Evolutionary conservation across 2,113 vertebrate genomes (phyloP), one percentile per base, ranked within the genome.

Genomic region (Marcusenius ussheri): DNA sequence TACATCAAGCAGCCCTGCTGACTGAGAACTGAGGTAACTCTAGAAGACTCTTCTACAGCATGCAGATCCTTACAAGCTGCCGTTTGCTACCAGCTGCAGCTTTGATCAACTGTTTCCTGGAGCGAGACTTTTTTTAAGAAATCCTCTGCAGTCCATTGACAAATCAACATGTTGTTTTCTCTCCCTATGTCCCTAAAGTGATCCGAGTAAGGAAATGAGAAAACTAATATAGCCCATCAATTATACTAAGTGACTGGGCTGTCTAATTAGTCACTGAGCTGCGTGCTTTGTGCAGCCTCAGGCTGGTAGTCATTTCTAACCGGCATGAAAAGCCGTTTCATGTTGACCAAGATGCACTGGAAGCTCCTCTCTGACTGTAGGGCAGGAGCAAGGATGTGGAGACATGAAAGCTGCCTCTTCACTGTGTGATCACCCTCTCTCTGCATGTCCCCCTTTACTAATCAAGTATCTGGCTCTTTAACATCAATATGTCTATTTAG

Each of bases 41-140:
- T 53, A 53, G 13, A 51, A 53, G 85, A 39, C 50, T 47, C 13
- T 42, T 42, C 39, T 42, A 42, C 39, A 42, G 39, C 39, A 42
- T 42, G 39, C 39, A 42, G 84, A 86, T 50, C 46, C 84, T 27
- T 27, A 49, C 85, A 13, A 27, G 50, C 31, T 87, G 85, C 85
- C 15, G 3, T 88, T 58, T 39, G 15, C 86, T 21, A 58, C 50
- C 50, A 39, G 50, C n/a, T 45, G 87, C 53, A 31, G 87, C 87
- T 88, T 88, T 47, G 66, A 80, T 46, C 62, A 80, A 19, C 53
- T 80, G n/a, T 89, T 27, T 77, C 27, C n/a, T 92, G 31, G 56
- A 91, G 93, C 91, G 88, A 27, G 51, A 35, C 47, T 21, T 91
- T 92, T 88, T 80, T 24, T 90, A 90, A 56, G 90, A 89, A n/a